phyloP scores from a whole-genome alignment of 92 coral and sea anemone genomes.

The Palythoa grandis region DNA sequence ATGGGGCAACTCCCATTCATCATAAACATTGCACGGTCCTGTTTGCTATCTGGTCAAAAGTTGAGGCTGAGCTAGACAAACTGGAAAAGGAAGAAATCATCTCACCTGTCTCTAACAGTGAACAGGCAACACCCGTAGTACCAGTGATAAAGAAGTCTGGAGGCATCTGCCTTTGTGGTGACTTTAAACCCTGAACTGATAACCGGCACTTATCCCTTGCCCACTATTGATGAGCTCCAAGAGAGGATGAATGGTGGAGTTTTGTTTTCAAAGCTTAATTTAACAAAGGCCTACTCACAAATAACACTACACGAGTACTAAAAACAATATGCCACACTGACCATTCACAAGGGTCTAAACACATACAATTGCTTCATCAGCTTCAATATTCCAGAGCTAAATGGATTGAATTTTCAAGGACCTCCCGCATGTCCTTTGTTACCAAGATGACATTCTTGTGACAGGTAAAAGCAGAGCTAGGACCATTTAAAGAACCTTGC shows the following conservation, averaged over 20 bases:
- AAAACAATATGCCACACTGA: no score
- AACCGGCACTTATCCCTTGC: conserved; percentile 14
- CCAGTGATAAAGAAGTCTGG: not conserved
- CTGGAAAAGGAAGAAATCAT: not conserved
- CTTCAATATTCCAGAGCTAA: no score
- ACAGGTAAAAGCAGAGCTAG: not conserved
- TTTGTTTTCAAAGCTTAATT: not conserved
- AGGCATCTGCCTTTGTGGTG: not conserved
- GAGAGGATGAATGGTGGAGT: conserved; percentile 8
- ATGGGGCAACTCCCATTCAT: not conserved
- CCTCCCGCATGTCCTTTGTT: no score
- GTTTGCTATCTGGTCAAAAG: not conserved
- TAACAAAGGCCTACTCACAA: no score
- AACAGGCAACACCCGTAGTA: not conserved
- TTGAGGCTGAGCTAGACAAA: not conserved
- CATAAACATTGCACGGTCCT: not conserved
- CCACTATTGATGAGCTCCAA: not conserved
- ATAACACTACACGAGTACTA: no score
- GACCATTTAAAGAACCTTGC: no score
- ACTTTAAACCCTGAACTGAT: conserved; percentile 7
- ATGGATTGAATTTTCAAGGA: no score
- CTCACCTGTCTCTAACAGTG: not conserved
- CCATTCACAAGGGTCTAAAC: no score
- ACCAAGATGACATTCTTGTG: no score
- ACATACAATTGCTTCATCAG: no score